Base-by-base conservation (phyloP, 2,113 vertebrate species). In the Haemorhous mexicanus region DNA sequence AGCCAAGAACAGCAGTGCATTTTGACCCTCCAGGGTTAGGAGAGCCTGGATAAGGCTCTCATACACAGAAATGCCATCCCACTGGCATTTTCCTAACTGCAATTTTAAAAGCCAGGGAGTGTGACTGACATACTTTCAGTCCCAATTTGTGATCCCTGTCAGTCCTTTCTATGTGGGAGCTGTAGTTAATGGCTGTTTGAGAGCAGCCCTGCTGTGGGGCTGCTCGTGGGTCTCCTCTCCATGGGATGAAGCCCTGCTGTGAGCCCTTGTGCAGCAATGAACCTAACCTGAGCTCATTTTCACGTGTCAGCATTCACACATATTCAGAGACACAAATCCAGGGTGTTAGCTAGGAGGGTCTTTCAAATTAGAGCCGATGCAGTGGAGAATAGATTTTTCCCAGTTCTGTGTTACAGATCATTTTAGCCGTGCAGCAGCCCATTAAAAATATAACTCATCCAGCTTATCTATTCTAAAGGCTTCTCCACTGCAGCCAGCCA, bases 391-490 rank as follows among this genome's bases (percentile, higher is more conserved):
- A 56, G 62, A 55, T 46, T 74, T 83, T 73, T 33, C 67, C 35
- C 56, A 37, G 61, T 89, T 82, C n/a, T 43, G 0, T 46, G 26
- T 69, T 87, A 46, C 15, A 83, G 55, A 43, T 55, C 33, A 74
- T 74, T 85, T 82, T 83, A 93, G 43, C 63, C 1, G 3, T 62
- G 16, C 12, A 59, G 15, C 7, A 87, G 52, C 46, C 53, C 55
- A 24, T 82, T 64, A 74, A 83, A 77, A 89, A 77, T 68, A 79
- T 46, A 89, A 82, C 89, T 94, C 85, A 92, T 91, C 96, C 58
- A 89, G 43, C 90, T 85, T 83, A 90, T 93, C 80, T 95, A 55
- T 92, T 95, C 76, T 87, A 96, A 96, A 88, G 32, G 78, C 90
- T 96, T 97, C 80, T 70, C 87, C 77, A 30, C 53, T 86, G 84